Conservation (phyloP, 2,113 vertebrate genomes). For the Lepus timidus region DNA sequence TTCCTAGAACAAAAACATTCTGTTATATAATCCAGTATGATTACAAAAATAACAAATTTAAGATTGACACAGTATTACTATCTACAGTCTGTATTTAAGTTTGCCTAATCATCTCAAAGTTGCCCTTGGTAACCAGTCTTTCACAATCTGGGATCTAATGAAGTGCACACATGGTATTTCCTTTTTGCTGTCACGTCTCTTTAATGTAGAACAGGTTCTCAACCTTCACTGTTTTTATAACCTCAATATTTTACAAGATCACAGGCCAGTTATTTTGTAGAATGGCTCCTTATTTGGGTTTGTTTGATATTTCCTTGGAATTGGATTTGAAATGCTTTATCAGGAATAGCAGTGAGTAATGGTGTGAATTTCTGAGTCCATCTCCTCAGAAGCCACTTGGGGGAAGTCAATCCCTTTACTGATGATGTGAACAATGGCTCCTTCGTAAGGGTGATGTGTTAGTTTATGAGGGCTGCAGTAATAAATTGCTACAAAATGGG, state of each 20-base stretch:
- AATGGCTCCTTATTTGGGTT: background rate
- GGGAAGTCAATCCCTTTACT: background rate
- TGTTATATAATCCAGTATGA: background rate
- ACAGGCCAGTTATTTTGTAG: background rate
- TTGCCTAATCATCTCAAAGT: background rate
- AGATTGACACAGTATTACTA: background rate
- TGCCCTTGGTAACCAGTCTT: background rate
- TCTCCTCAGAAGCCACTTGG: background rate
- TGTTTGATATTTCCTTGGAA: background rate
- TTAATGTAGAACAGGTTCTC: background rate
- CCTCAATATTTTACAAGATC: background rate
- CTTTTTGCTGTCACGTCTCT: background rate
- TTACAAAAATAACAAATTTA: constrained; percentile 21
- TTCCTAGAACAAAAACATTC: constrained; percentile 8
- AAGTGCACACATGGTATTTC: background rate
- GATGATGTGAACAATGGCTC: background rate
- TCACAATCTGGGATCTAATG: background rate
- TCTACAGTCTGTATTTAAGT: background rate
- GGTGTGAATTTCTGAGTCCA: background rate
- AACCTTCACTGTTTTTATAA: background rate
- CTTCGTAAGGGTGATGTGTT: background rate
- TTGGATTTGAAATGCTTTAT: background rate
- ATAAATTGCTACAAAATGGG: background rate
- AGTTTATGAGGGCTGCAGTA: background rate
- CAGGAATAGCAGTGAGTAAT: background rate